Evolutionary conservation across 2,888 invertebrate genomes (phyloP).

Genomic region (Autographa gamma): DNA sequence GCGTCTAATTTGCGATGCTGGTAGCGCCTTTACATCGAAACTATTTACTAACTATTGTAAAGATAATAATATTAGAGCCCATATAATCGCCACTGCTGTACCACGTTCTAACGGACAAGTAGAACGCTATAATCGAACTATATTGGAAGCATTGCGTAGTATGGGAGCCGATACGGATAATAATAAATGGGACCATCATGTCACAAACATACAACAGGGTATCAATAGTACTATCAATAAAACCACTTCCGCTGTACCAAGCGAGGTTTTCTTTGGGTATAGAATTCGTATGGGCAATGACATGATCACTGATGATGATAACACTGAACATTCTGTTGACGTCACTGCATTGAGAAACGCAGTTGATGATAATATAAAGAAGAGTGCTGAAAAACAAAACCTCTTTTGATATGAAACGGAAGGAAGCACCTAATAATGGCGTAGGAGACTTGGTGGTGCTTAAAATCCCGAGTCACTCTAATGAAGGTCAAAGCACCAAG

Average conservation of each 20-base stretch:
- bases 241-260: constrained; percentile 9
- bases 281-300: constrained; percentile 6
- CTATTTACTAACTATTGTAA: constrained; percentile 43
- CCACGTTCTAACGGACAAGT: constrained; percentile 47
- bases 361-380: constrained; percentile 48
- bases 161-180: constrained; percentile 43
- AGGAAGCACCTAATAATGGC: constrained; percentile 36
- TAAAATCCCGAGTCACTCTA: constrained; percentile 49
- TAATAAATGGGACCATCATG: constrained; percentile 47
- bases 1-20: constrained; percentile 53
- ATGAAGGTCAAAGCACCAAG: constrained; percentile 56
- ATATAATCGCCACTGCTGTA: constrained; percentile 1
- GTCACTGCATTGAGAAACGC: constrained; percentile 30
- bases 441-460: constrained; percentile 51
- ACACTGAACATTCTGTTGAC: neutral
- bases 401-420: constrained; percentile 42
- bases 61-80: constrained; percentile 28
- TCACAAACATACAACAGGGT: constrained; percentile 52
- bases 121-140: constrained; percentile 51
- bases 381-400: constrained; percentile 32
- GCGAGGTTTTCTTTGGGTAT: constrained; percentile 22
- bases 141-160: constrained; percentile 32
- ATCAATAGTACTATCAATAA: constrained; percentile 38
- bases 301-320: constrained; percentile 5
- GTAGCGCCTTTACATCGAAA: constrained; percentile 55